Evolutionary conservation across 1,140 invertebrate species (phyloP).

Genomic region (Drosophila miranda): DNA sequence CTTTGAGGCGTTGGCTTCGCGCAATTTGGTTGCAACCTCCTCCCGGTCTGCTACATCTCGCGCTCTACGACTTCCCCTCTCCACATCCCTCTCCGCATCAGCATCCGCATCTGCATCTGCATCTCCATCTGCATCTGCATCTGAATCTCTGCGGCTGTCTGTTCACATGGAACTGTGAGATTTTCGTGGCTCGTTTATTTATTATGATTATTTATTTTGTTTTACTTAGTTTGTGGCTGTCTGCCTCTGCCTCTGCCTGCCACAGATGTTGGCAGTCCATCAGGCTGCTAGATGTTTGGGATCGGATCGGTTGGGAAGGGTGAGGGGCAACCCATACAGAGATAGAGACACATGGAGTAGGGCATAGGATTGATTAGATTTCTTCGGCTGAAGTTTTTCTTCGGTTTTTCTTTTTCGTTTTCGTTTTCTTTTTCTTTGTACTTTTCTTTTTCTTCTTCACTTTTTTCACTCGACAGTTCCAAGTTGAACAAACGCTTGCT

Average conservation of each 20-base stretch:
- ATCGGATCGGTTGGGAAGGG: background rate
- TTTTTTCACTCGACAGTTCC: constrained; percentile 10
- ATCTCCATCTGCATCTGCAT: constrained; percentile 1
- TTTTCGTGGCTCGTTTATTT: constrained; percentile 79
- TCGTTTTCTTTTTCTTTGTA: background rate
- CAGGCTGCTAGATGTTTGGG: constrained; percentile 15
- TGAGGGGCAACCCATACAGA: constrained; percentile 22
- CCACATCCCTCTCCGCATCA: background rate
- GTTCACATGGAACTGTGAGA: constrained; percentile 73
- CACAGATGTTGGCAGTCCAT: constrained; percentile 63
- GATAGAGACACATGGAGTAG: constrained; percentile 17
- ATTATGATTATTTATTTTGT: constrained; percentile 80
- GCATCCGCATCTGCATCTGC: background rate
- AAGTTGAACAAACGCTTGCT: constrained; percentile 55
- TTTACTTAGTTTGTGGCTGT: constrained; percentile 48
- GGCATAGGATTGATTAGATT: constrained; percentile 71
- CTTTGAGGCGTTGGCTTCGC: constrained; percentile 41
- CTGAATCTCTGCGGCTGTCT: constrained; percentile 9
- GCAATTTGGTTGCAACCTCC: constrained; percentile 48
- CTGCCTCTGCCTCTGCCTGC: constrained; percentile 20
- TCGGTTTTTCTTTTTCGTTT: constrained; percentile 1
- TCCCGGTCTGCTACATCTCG: background rate
- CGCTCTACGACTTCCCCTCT: background rate
- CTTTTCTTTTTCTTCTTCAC: background rate
- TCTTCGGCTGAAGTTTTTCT: constrained; percentile 39